Evolutionary conservation across 2,888 invertebrate genomes (phyloP).

Genomic region (Himalopsyche tibetana): DNA sequence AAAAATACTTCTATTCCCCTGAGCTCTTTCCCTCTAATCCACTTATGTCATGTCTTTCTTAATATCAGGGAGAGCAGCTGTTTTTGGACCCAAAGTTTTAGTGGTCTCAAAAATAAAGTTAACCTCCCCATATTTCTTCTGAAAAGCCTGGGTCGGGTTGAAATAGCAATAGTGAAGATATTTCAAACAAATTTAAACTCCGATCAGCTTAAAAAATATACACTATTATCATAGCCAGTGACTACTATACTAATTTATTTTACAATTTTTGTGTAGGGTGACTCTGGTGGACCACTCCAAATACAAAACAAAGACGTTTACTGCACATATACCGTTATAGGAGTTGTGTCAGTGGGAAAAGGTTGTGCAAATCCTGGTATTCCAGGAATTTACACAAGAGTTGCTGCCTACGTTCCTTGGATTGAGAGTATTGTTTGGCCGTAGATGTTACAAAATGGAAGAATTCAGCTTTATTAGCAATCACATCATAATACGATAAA

Average conservation of each 20-base stretch:
- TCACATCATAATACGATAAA: too few species aligned
- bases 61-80: too few species aligned
- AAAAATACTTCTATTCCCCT: not conserved
- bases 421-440: constrained; percentile 79
- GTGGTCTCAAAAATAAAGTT: too few species aligned
- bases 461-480: too few species aligned
- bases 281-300: constrained; percentile 31
- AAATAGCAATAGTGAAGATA: not conserved
- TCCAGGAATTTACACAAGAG: constrained; percentile 79
- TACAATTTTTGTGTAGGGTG: not conserved
- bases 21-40: not conserved
- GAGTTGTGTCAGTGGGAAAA: constrained; percentile 75
- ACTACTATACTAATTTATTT: too few species aligned
- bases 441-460: constrained; percentile 53
- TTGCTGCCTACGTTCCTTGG: constrained; percentile 77
- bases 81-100: too few species aligned
- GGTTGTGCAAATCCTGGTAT: constrained; percentile 71
- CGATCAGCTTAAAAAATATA: not conserved
- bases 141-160: too few species aligned
- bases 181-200: not conserved
- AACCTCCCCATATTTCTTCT: too few species aligned
- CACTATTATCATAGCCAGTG: not conserved
- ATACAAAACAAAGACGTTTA: constrained; percentile 56
- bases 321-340: constrained; percentile 76
- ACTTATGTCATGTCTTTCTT: too few species aligned